These are phyloP conservation scores for Meleagris gallopavo DNA, from an alignment of 2,113 vertebrate genomes.

Conservation along the genomic window DNA sequence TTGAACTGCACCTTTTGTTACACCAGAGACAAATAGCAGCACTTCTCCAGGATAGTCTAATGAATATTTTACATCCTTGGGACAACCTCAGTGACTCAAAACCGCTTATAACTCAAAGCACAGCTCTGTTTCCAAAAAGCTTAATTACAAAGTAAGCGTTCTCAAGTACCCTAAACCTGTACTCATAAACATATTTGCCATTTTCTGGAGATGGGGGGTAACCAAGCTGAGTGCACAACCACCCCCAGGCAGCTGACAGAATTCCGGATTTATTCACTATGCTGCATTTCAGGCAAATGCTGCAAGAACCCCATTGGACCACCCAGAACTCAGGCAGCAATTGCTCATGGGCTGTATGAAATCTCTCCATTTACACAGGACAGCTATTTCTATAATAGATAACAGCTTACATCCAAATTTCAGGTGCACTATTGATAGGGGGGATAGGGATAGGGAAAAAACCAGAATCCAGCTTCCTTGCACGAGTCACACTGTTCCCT, in stretches of 20 bases:
- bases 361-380: neutral
- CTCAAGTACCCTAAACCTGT: neutral
- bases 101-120: neutral
- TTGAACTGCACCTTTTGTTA: neutral
- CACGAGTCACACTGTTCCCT: accelerated
- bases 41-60: neutral
- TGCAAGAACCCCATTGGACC: neutral
- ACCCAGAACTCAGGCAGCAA: neutral
- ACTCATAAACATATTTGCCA: neutral
- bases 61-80: neutral
- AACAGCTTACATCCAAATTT: neutral
- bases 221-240: neutral
- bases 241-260: neutral
- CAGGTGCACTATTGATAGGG: neutral
- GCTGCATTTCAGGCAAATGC: neutral
- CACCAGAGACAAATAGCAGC: neutral
- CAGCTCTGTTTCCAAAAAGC: neutral
- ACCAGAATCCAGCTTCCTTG: neutral
- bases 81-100: neutral
- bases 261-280: neutral
- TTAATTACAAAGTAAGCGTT: neutral
- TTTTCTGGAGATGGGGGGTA: neutral
- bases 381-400: neutral
- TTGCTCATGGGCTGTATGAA: neutral
- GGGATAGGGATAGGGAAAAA: accelerated